Conservation (phyloP, 2,113 vertebrate species). For the Turnix velox region DNA sequence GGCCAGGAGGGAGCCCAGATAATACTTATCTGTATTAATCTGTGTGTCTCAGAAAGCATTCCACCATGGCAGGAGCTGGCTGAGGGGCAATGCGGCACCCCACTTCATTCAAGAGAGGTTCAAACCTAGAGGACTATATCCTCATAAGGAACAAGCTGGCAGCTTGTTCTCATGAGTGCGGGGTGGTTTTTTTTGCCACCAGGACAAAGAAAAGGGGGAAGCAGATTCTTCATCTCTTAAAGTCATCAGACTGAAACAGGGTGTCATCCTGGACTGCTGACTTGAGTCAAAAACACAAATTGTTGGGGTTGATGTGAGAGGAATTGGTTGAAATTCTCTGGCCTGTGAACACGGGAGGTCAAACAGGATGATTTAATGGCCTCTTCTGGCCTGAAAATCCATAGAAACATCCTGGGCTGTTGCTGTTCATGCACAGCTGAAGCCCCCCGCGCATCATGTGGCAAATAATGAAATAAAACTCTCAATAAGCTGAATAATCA, state of each 20-base stretch:
- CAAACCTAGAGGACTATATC: background rate
- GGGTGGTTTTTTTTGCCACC: background rate
- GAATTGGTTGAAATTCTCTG: background rate
- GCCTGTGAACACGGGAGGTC: background rate
- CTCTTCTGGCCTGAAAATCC: background rate
- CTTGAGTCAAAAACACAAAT: background rate
- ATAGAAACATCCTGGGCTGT: background rate
- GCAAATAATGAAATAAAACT: slow-evolving; percentile 21
- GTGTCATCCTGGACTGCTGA: background rate
- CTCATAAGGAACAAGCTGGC: background rate
- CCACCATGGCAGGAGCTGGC: accelerated
- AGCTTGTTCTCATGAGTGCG: accelerated
- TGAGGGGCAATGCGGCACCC: accelerated
- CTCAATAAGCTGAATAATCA: slow-evolving; percentile 58
- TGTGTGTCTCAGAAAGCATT: accelerated
- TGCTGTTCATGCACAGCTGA: background rate
- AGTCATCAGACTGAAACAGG: background rate
- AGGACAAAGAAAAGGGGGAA: background rate
- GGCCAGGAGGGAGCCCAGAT: background rate
- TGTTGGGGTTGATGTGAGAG: background rate
- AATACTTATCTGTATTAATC: background rate
- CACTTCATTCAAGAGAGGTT: background rate
- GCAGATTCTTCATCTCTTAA: background rate
- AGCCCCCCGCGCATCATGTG: background rate
- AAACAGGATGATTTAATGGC: background rate